Conservation (phyloP, 1,140 invertebrate genomes). For the Archivesica marissinica region DNA sequence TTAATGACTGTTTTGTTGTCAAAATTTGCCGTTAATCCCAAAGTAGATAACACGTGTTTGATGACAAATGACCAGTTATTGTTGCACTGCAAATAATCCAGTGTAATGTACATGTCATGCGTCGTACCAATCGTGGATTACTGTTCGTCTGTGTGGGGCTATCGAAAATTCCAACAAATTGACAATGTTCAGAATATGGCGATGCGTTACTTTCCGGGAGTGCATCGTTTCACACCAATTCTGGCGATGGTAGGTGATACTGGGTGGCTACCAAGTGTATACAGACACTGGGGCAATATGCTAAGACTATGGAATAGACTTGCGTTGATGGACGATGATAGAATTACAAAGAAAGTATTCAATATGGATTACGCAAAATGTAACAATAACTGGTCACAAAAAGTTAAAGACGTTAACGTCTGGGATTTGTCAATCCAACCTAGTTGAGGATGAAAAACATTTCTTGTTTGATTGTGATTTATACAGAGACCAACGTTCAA, state of each 20-base stretch:
- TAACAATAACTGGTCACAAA: constrained; percentile 58
- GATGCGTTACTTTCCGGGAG: constrained; percentile 52
- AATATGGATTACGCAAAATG: constrained; percentile 7
- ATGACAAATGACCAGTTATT: too few relatives aligned
- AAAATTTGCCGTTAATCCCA: too few relatives aligned
- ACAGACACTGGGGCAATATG: constrained; percentile 7
- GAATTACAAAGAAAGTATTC: constrained; percentile 40
- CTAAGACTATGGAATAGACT: constrained; percentile 40
- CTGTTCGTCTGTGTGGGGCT: constrained; percentile 55
- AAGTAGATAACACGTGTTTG: too few relatives aligned
- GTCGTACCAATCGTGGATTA: constrained; percentile 63
- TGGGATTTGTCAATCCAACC: too few relatives aligned
- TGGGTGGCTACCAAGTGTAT: neutral
- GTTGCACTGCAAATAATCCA: too few relatives aligned
- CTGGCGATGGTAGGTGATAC: constrained; percentile 15
- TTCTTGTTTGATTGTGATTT: too few relatives aligned
- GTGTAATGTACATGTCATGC: constrained; percentile 33
- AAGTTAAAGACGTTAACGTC: too few relatives aligned
- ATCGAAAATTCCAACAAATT: constrained; percentile 6
- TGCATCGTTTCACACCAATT: constrained; percentile 49
- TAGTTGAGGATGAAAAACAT: too few relatives aligned
- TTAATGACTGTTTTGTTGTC: too few relatives aligned
- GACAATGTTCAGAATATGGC: constrained; percentile 61
- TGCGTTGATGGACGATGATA: neutral
- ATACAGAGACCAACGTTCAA: too few relatives aligned